phyloP scores from a whole-genome alignment of 2,888 invertebrate genomes.

The Himalopsyche tibetana region DNA sequence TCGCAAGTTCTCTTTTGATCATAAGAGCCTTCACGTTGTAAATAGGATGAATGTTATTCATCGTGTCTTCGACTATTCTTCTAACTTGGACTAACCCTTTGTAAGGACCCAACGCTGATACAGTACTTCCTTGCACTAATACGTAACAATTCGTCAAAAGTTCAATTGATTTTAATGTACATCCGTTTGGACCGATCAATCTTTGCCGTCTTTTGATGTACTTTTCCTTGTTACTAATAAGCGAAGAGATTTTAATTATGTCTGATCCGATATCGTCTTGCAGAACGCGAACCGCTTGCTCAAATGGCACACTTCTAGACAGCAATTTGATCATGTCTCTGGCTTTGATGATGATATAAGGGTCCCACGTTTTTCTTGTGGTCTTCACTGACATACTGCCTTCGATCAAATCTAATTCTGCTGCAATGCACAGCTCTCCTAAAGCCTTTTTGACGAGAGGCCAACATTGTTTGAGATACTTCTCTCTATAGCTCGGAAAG shows the following conservation, averaged over 20 bases:
- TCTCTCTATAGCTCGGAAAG: constrained; percentile 98
- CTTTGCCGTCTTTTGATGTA: constrained; percentile 96
- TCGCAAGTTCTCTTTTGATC: constrained; percentile 96
- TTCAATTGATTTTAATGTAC: constrained; percentile 97
- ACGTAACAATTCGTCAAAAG: constrained; percentile 97
- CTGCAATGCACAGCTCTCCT: constrained; percentile 86
- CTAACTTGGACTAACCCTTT: constrained; percentile 92
- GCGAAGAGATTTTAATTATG: constrained; percentile 95
- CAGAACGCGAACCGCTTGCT: constrained; percentile 92
- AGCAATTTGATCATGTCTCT: constrained; percentile 96
- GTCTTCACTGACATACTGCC: constrained; percentile 96
- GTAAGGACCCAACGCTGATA: constrained; percentile 96
- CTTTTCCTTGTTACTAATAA: constrained; percentile 93
- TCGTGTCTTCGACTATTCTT: constrained; percentile 95
- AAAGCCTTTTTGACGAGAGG: constrained; percentile 93
- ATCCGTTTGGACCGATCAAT: constrained; percentile 98
- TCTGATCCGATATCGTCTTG: constrained; percentile 96
- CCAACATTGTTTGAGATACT: constrained; percentile 96
- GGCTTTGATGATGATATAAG: constrained; percentile 96
- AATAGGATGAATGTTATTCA: constrained; percentile 99
- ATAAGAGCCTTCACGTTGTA: constrained; percentile 98
- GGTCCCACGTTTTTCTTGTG: constrained; percentile 98
- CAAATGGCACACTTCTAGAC: constrained; percentile 96
- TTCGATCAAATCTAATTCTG: constrained; percentile 94
- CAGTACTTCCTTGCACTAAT: constrained; percentile 97